Evolutionary conservation across 2,797 vertebrate genomes (phyloP), one percentile per base, ranked within the genome.

Genomic region (Phalloptychus januarius): DNA sequence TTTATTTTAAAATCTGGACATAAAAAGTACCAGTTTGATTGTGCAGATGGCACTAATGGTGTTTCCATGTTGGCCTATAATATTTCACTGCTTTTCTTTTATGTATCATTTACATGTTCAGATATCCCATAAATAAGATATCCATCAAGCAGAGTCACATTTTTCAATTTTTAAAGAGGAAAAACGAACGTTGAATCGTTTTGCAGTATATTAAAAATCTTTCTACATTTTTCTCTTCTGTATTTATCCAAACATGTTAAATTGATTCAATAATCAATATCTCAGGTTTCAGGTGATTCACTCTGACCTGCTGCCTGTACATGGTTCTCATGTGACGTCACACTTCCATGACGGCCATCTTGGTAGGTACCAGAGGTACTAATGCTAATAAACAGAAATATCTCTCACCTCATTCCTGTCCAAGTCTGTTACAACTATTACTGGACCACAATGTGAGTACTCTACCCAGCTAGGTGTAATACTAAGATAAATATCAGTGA

Each of bases 191-290:
- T 18, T n/a, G 52, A 54, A 54, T 25, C 23, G 72, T 42, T 7
- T 50, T 79, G 25, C 42, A 78, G 15, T 20, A 23, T 52, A 25
- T 52, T 67, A 28, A 52, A 70, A 48, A 71, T 48, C 63, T 48
- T 61, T 76, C 18, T 71, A n/a, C 25, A n/a, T 56, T 44, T 44
- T 13, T 7, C 65, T 69, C 40, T 20, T 23, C 65, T 38, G 38
- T 44, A 11, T 25, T 42, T 42, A 42, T 42, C 38, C 40, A 13
- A 69, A 44, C 38, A 42, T 25, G 54, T 56, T 56, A 56, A 28
- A 56, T n/a, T 56, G 56, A 58, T 5, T 12, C 56, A 58, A 28
- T 15, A 58, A 4, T 36, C 31, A 33, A 7, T 33, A 31, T 61
- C 5, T 15, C 15, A 33, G 5, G 31, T 63, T 33, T 63, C 58